Conservation (phyloP, 2,888 invertebrate genomes). For the Hirtodrosophila duncani region DNA sequence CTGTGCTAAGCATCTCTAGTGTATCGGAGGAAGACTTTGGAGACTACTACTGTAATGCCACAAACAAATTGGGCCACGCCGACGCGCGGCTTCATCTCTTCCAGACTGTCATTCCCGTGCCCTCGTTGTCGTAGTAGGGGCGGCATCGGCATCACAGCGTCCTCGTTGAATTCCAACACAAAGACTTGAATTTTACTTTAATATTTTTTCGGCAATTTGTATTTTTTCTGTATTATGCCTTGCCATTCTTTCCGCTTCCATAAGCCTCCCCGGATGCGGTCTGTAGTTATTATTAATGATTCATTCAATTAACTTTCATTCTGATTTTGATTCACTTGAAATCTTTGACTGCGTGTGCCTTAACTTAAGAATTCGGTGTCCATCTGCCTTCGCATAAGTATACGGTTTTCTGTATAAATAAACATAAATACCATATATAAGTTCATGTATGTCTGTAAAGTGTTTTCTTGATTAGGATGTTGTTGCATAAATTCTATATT, state of each 20-base stretch:
- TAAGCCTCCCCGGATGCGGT: constrained; percentile 44
- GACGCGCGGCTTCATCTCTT: constrained; percentile 76
- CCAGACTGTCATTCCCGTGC: constrained; percentile 74
- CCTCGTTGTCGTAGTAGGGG: constrained; percentile 43
- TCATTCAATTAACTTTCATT: constrained; percentile 75
- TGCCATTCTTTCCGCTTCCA: constrained; percentile 19
- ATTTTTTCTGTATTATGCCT: constrained; percentile 26
- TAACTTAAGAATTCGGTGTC: constrained; percentile 54
- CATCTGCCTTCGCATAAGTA: constrained; percentile 32
- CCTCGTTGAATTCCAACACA: constrained; percentile 26
- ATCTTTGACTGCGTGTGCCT: constrained; percentile 55
- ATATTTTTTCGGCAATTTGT: constrained; percentile 61
- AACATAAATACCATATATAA: constrained; percentile 21
- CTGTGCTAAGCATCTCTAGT: constrained; percentile 73
- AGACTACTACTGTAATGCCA: constrained; percentile 77
- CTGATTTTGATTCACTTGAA: constrained; percentile 54
- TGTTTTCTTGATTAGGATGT: too few species aligned
- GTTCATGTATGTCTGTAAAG: too few species aligned
- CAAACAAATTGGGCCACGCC: constrained; percentile 76
- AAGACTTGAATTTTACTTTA: constrained; percentile 52
- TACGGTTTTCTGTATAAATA: constrained; percentile 26
- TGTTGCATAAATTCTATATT: too few species aligned
- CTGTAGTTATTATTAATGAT: constrained; percentile 63
- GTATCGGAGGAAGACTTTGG: constrained; percentile 74
- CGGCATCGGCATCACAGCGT: not conserved